Percentiles rank a stretch among this genome's conserved stretches.
Conservation (phyloP, 2,797 vertebrate species). For the Hoplostethus atlanticus region DNA sequence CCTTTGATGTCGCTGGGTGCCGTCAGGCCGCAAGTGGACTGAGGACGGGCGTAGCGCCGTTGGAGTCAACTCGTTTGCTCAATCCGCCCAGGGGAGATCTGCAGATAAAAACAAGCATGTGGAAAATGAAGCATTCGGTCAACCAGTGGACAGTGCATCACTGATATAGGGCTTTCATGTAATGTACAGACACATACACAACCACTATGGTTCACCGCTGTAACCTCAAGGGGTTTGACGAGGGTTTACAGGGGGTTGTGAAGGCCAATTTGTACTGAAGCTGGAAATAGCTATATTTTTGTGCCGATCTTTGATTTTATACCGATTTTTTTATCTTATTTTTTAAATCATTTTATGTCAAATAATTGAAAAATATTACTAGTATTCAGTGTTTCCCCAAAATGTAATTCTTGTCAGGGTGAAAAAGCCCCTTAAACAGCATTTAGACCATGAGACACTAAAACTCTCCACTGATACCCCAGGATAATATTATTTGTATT, state of each 20-base stretch:
- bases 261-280: no score
- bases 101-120: constrained; percentile 52
- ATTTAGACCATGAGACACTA: not conserved
- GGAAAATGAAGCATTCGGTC: constrained; percentile 36
- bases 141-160: constrained; percentile 27
- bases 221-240: no score
- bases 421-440: not conserved
- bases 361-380: no score
- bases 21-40: constrained; percentile 70
- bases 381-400: no score
- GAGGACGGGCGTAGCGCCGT: constrained; percentile 58
- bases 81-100: constrained; percentile 66
- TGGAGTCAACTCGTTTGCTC: constrained; percentile 65
- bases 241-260: no score
- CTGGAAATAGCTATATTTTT: not conserved
- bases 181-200: constrained; percentile 29
- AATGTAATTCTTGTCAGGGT: no score
- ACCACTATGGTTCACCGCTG: not conserved
- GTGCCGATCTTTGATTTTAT: not conserved
- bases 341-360: no score
- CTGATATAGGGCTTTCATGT: constrained; percentile 32
- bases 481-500: not conserved
- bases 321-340: no score
- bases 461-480: not conserved
- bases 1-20: constrained; percentile 78